Conservation (phyloP, 2,797 vertebrate species). For the Synaphobranchus kaupii region DNA sequence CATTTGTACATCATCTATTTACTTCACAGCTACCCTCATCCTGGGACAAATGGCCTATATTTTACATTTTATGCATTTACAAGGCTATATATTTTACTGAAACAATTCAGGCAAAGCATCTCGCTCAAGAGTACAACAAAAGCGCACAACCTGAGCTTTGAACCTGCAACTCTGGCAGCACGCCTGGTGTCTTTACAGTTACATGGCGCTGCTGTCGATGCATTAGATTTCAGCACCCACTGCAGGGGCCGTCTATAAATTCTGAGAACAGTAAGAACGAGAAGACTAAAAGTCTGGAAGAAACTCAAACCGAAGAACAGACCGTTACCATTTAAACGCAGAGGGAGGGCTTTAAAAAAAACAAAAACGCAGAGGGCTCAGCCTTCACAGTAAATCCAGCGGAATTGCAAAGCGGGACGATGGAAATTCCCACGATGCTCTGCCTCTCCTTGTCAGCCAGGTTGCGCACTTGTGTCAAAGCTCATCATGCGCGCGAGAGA, state of each 20-base stretch:
- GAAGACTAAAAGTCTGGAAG: not conserved
- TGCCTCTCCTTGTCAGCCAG: not conserved
- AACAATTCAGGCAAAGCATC: not conserved
- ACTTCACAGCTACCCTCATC: not conserved
- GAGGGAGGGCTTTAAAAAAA: not conserved
- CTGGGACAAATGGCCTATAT: not conserved
- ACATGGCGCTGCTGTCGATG: not conserved
- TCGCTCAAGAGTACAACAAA: not conserved
- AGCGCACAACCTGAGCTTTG: not conserved
- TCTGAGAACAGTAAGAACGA: not conserved
- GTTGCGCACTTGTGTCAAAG: not conserved
- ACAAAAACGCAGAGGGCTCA: not conserved
- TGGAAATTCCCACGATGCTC: constrained; percentile 9
- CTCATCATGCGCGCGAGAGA: not conserved
- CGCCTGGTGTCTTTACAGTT: not conserved
- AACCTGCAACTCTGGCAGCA: not conserved
- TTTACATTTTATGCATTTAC: not conserved
- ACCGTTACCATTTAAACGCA: not conserved
- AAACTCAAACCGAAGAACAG: not conserved
- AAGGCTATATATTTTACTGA: not conserved
- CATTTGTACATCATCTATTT: not conserved
- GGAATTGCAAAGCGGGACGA: not conserved
- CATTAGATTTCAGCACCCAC: not conserved
- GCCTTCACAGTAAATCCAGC: constrained; percentile 1
- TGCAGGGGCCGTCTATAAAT: not conserved